These are phyloP conservation scores for Anarhynchus alexandrinus DNA, from an alignment of 2,113 vertebrate species.

Conservation along the genomic window DNA sequence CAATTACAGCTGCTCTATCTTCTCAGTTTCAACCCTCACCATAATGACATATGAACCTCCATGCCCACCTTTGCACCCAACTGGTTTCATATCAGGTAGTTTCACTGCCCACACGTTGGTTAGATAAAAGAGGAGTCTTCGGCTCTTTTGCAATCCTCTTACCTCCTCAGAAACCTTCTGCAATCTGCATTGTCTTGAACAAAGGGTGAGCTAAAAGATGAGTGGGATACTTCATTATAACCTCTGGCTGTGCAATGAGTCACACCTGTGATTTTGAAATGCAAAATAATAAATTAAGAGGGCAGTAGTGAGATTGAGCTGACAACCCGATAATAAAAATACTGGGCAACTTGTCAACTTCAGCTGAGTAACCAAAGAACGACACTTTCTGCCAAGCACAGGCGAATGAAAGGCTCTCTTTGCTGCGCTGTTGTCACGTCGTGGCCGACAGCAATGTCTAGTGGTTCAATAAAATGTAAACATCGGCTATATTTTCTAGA, in stretches of 20 bases:
- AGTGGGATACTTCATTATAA: conserved; percentile 69
- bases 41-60: conserved; percentile 37
- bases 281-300: conserved; percentile 62
- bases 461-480: conserved; percentile 51
- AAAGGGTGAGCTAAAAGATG: conserved; percentile 52
- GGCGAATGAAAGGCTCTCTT: conserved; percentile 27
- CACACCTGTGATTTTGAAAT: conserved; percentile 62
- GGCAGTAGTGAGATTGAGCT: conserved; percentile 52
- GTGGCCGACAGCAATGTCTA: conserved; percentile 35
- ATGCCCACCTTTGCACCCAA: conserved; percentile 48
- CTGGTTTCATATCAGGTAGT: conserved; percentile 48
- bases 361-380: conserved; percentile 45
- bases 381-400: conserved; percentile 33
- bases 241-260: conserved; percentile 63
- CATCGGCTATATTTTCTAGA: background rate
- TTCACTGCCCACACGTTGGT: conserved; percentile 53
- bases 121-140: conserved; percentile 46
- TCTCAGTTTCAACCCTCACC: conserved; percentile 9
- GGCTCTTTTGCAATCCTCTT: conserved; percentile 47
- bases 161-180: conserved; percentile 48
- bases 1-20: background rate
- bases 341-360: conserved; percentile 59
- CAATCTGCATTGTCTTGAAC: conserved; percentile 51
- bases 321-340: conserved; percentile 62
- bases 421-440: conserved; percentile 26